Percentiles rank a stretch among this genome's conserved stretches.
Evolutionary conservation across 92 coral and sea anemone species (phyloP).

Genomic region (Epizoanthus stellaris): DNA sequence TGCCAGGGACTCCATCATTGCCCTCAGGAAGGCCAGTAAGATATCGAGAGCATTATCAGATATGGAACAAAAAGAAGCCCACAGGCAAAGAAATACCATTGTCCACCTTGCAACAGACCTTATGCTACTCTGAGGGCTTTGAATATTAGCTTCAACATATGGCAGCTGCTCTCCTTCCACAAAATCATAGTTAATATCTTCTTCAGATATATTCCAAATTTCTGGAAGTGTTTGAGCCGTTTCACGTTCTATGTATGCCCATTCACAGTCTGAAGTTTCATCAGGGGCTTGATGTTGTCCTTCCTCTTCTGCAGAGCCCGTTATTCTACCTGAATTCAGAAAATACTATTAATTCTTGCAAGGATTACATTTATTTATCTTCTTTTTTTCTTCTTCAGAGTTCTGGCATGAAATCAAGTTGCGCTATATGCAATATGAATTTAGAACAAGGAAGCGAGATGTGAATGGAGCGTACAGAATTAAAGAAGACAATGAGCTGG

Average conservation of each 20-base stretch:
- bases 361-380: neutral
- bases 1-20: constrained; percentile 54
- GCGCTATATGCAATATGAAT: constrained; percentile 1
- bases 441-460: constrained; percentile 11
- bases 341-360: no score
- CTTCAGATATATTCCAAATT: constrained; percentile 53
- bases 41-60: constrained; percentile 71
- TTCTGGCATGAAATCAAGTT: constrained; percentile 13
- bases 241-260: no score
- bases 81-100: constrained; percentile 57
- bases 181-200: constrained; percentile 60
- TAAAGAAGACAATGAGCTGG: constrained; percentile 3
- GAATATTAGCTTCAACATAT: constrained; percentile 35
- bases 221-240: neutral
- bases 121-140: neutral
- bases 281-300: no score
- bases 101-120: constrained; percentile 50
- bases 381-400: neutral
- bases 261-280: no score
- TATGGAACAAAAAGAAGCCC: constrained; percentile 71
- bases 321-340: no score
- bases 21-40: constrained; percentile 44
- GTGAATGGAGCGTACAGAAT: constrained; percentile 13
- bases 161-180: constrained; percentile 11
- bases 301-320: no score